Base-by-base conservation (phyloP, 2,888 invertebrate genomes). In the Oithona nana region DNA sequence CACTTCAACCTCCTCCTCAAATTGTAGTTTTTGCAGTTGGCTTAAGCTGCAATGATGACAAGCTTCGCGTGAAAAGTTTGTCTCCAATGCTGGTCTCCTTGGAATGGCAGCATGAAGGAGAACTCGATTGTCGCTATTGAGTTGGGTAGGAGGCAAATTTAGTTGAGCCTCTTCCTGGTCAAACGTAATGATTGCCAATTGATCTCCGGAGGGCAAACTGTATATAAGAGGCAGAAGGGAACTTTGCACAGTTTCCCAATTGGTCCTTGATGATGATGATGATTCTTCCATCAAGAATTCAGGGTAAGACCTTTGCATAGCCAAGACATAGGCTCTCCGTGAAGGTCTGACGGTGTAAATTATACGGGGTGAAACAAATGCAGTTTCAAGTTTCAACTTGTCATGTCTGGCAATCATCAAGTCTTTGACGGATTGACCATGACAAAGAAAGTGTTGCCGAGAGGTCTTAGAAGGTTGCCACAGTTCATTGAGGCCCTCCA, bases 161-260 rank as follows among this genome's bases (percentile, higher is more conserved):
- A 62, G 30, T n/a, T 28, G 22, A 3, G 62, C 59, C n/a, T 24
- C 50, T 16, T 29, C 28, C 8, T 26, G 22, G n/a, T 50, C 62
- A 28, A 29, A 62, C 26, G 62, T 62, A 31, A 62, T 56, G 20
- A 62, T 29, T 11, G 29, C 31, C 26, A 62, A 31, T n/a, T 62
- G 22, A 31, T 24, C 55, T 6, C 48, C 62, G 26, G 26, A 13
- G 56, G 62, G 56, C n/a, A 62, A 28, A 11, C 48, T 28, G 26
- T 55, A 30, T 26, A 62, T 56, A 16, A 62, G 57, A 26, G 22
- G 55, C 24, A 62, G 49, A 20, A 62, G 56, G 4, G 52, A 30
- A 11, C 24, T 24, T 28, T 62, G 62, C 13, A 62, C 13, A 16
- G 52, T 28, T 20, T 54, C 55, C 62, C 62, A 62, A 22, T 29